Base-by-base conservation (phyloP, 2,797 vertebrate genomes). In the Artibeus jamaicensis region DNA sequence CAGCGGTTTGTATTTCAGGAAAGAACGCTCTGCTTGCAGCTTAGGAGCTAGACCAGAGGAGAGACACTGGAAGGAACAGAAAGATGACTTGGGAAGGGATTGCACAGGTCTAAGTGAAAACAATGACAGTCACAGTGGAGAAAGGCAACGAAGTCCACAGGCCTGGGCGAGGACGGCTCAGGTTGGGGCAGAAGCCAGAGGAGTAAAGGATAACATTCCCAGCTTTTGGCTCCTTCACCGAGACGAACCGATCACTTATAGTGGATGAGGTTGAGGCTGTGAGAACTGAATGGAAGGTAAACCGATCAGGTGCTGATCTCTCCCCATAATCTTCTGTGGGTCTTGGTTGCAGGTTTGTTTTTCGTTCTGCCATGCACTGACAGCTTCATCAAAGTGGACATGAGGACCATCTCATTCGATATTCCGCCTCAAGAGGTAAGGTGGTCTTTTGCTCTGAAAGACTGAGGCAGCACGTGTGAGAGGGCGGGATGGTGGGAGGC, bases 321-420 rank as follows among this genome's bases (percentile, higher is more conserved):
- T 82, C 74, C 84, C 4, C 5, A 11, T 88, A 57, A 79, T 1
- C 22, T 9, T 0, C 70, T 95, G 37, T 67, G 21, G 89, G 7
- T 95, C 68, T 94, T 73, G 70, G 55, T 59, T 91, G 21, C 98
- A 99, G 99, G 99, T 91, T 98, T 99, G 96, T 99, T 99, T 98
- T 99, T 99, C 46, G 96, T 99, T 97, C 97, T 99, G 97, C 99
- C 99, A 0, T 99, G 99, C 98, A 99, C 99, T 0, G 99, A 99
- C 98, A 99, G 98, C 98, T 99, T 99, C 95, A 99, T 99, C 97
- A 99, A 99, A 77, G 99, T 99, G 98, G 99, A 99, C 98, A 99
- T 99, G 99, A 99, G 99, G 94, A 99, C 99, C 76, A 99, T 99
- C 97, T 99, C 99, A 42, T 99, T 99, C 9, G 99, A 99, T 95